Base-by-base conservation (phyloP, 1,140 invertebrate species). In the Reticulitermes speratus region DNA sequence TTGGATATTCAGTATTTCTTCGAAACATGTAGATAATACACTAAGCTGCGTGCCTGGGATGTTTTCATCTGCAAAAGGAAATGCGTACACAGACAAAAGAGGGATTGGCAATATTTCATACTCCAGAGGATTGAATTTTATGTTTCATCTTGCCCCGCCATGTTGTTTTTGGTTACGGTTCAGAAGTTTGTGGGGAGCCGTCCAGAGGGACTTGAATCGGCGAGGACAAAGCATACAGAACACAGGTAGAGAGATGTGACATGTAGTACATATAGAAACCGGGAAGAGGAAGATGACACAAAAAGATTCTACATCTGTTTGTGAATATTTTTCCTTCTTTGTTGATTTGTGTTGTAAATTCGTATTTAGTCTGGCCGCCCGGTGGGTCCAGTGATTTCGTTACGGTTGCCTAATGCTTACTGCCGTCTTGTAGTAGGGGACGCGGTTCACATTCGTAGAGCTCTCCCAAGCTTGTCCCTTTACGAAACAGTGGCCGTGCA, bases 111-210 rank as follows among this genome's bases (percentile, higher is more conserved):
- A 75, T 75, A 75, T 75, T 75, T 30, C 65, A 16, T 75, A 75
- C 65, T 75, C 65, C 9, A 11, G 65, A 75, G 65, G n/a, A 75
- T 75, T 75, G 65, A 30, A 75, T 75, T 75, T 75, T 75, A 75
- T 25, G 65, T 75, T 75, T 75, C n/a, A n/a, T 30, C 25, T 6
- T 75, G 25, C 65, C 5, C 65, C 65, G 65, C 65, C 65, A 75
- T 75, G 65, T 75, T 75, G 65, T 75, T 75, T 75, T 84, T 84
- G 83, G 83, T 84, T 84, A 84, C 83, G 83, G 83, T 84, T 52
- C 83, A 84, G 25, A 84, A 44, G 83, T 84, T 84, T 84, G 83
- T 32, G 83, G 83, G 44, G 32, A 44, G 44, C 32, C 83, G 44
- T 8, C 48, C 83, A 45, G 83, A 30, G 83, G 48, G 83, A 84